Evolutionary conservation across 1,140 invertebrate species (phyloP), one percentile per base, ranked within the genome.

Genomic region (Diorhabda elongata): DNA sequence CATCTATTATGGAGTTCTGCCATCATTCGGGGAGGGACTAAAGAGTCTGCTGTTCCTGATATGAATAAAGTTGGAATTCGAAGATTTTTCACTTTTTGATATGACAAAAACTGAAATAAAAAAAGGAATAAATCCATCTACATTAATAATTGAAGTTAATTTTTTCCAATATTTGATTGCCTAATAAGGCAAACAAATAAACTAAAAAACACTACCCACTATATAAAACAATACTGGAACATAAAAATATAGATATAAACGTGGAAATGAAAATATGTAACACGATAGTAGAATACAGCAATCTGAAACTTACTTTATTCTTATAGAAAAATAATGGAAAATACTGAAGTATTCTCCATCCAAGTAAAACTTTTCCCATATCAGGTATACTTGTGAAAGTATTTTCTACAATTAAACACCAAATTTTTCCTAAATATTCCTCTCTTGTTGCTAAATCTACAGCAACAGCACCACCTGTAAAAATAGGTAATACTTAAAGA

Each of bases 341-440:
- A 82, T 89, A 91, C 69, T 88, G 85, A 57, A 93, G 79, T 76
- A 89, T 84, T 80, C 84, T 88, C 83, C 86, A 89, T 76, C 89
- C 87, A 47, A 92, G 82, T 69, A 92, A 82, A 61, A 91, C 85
- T 74, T 86, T 84, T n/a, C 93, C 94, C 89, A 97, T 96, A 72
- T 95, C 93, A 43, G 93, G 94, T 81, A 98, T 94, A 78, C 91
- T 95, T 5, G 94, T 97, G 78, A 98, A 98, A 57, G 95, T 97
- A 80, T 98, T 98, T 83, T 98, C 96, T 44, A 98, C 85, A 73
- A 98, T 88, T 71, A 97, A 81, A 75, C 90, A 94, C 87, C 91
- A 90, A 68, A 97, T 89, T 83, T 89, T 91, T 78, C 86, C 86
- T 57, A 83, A 82, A 80, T 92, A 91, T 70, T 92, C 87, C 60